Conservation (phyloP, 1,140 invertebrate genomes). For the Drosophila baimaii region DNA sequence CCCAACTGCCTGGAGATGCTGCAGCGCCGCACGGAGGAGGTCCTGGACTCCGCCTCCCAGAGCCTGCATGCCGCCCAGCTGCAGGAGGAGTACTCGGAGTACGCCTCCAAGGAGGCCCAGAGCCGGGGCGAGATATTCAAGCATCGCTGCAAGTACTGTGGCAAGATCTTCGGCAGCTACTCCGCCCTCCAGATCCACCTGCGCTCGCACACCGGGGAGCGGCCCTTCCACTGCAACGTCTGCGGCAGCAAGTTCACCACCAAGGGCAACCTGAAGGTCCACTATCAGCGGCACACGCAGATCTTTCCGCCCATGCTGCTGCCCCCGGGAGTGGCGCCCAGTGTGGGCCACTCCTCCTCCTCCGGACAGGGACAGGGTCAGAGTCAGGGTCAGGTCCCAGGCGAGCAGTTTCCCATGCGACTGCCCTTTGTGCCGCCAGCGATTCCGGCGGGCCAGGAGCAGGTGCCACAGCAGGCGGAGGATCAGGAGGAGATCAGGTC, state of each 20-base stretch:
- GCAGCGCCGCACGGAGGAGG: constrained; percentile 94
- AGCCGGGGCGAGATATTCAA: constrained; percentile 95
- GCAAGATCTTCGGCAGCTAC: constrained; percentile 99
- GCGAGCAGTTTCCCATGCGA: constrained; percentile 57
- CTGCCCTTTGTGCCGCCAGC: constrained; percentile 57
- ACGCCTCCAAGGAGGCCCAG: constrained; percentile 84
- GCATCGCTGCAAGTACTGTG: constrained; percentile 98
- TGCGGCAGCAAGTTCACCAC: constrained; percentile 99
- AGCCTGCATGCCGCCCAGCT: constrained; percentile 93
- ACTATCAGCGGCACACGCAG: constrained; percentile 97
- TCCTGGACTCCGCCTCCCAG: constrained; percentile 95
- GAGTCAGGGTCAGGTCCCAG: constrained; percentile 7
- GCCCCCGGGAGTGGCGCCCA: constrained; percentile 85
- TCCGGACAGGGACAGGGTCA: neutral
- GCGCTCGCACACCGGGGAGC: constrained; percentile 97
- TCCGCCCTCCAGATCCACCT: constrained; percentile 98
- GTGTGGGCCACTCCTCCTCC: neutral
- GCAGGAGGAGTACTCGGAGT: constrained; percentile 92
- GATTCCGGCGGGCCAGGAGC: constrained; percentile 29
- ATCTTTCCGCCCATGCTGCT: constrained; percentile 90
- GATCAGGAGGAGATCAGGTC: constrained; percentile 18
- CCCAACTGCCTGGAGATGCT: constrained; percentile 96
- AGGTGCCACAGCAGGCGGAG: neutral
- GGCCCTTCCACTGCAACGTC: constrained; percentile 99
- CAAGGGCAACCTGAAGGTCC: constrained; percentile 98